Evolutionary conservation across 2,888 invertebrate species (phyloP).

Genomic region (Rosalia funebris): DNA sequence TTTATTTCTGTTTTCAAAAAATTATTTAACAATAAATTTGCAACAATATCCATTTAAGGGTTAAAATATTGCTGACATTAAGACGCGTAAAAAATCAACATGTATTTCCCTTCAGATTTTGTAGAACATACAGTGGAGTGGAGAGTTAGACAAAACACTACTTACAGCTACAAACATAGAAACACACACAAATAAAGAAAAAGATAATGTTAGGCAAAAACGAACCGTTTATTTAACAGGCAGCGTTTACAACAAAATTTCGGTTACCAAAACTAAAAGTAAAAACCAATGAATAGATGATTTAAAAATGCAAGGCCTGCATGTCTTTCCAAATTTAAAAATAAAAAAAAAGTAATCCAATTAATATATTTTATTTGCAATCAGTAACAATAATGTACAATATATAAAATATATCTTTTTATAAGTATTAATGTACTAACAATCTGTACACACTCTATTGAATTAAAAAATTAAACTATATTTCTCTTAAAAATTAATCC

Average conservation of each 20-base stretch:
- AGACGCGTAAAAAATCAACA: no score
- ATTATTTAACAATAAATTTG: no score
- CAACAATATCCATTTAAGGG: no score
- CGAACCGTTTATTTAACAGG: slow-evolving; percentile 14
- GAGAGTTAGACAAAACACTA: no score
- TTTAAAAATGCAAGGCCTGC: slow-evolving; percentile 23
- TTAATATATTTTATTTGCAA: slow-evolving; percentile 3
- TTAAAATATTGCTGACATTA: no score
- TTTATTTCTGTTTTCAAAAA: no score
- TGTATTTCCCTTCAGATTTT: no score
- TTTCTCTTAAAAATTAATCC: not conserved
- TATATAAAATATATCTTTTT: slow-evolving; percentile 17
- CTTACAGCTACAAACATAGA: no score
- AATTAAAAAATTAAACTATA: slow-evolving; percentile 2
- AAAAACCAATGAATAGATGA: no score
- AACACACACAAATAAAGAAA: no score
- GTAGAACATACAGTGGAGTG: no score
- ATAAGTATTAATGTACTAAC: slow-evolving; percentile 8
- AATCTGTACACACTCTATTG: slow-evolving; percentile 14
- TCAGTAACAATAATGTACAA: slow-evolving; percentile 22
- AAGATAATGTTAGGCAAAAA: slow-evolving; percentile 6
- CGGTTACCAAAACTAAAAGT: no score
- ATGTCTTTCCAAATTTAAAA: slow-evolving; percentile 8
- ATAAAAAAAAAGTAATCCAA: slow-evolving; percentile 6
- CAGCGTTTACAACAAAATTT: slow-evolving; percentile 11